Evolutionary conservation across 2,797 vertebrate genomes (phyloP).

Genomic region (Coilia nasus): DNA sequence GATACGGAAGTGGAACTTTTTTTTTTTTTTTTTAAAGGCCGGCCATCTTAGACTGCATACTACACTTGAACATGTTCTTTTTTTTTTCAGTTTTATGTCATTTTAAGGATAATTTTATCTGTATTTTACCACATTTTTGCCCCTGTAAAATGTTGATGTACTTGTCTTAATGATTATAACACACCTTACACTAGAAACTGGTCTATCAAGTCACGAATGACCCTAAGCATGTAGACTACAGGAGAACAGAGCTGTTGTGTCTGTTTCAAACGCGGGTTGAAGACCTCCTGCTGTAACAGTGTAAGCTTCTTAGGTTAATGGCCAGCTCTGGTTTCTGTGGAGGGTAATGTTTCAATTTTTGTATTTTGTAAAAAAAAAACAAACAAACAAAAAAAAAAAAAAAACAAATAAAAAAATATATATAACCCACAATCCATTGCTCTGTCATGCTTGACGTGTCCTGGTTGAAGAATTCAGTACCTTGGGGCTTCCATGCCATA

Average conservation of each 20-base stretch:
- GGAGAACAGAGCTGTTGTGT: background rate
- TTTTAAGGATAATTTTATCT: conserved; percentile 2
- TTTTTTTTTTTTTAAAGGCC: background rate
- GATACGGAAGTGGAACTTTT: background rate
- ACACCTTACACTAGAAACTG: background rate
- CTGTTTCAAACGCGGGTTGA: background rate
- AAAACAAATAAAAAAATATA: background rate
- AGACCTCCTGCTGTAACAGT: background rate
- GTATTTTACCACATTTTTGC: conserved; percentile 7
- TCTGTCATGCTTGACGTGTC: background rate
- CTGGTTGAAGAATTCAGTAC: background rate
- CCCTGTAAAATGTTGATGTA: background rate
- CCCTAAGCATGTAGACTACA: background rate
- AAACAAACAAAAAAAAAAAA: conserved; percentile 64
- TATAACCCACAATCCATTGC: background rate
- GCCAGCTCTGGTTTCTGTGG: background rate
- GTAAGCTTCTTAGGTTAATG: background rate
- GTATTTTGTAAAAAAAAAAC: conserved; percentile 81
- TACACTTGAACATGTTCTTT: background rate
- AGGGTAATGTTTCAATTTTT: conserved; percentile 53
- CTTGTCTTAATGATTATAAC: conserved; percentile 4
- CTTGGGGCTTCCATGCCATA: too few relatives aligned
- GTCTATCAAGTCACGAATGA: background rate
- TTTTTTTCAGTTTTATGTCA: background rate
- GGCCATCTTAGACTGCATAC: background rate